Conservation (phyloP, 2,888 invertebrate genomes). For the Cristatella mucedo region DNA sequence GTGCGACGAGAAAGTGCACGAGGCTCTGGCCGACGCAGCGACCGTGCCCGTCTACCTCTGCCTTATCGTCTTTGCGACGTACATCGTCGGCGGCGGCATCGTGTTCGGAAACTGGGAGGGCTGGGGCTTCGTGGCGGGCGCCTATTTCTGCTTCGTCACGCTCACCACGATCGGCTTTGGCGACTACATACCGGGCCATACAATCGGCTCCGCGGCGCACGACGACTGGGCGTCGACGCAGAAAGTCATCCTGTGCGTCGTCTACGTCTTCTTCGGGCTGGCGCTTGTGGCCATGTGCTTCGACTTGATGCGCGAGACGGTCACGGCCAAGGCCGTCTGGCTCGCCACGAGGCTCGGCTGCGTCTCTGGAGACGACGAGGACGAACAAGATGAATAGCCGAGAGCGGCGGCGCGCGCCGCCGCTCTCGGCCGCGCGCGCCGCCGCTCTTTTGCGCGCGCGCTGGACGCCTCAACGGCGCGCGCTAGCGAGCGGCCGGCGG, state of each 20-base stretch:
- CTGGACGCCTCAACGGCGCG: no score
- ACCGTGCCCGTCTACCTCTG: constrained; percentile 7
- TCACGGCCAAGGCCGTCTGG: constrained; percentile 24
- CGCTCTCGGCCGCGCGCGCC: no score
- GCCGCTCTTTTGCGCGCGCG: no score
- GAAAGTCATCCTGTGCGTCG: constrained; percentile 25
- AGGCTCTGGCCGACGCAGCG: constrained; percentile 2
- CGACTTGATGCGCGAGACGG: constrained; percentile 38
- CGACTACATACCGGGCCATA: constrained; percentile 6
- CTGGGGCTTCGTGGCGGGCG: constrained; percentile 75
- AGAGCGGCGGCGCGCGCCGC: no score
- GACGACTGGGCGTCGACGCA: constrained; percentile 16
- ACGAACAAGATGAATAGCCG: no score
- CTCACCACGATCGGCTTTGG: constrained; percentile 7
- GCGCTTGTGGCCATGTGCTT: constrained; percentile 40
- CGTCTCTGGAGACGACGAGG: constrained; percentile 15
- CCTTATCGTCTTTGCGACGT: constrained; percentile 5
- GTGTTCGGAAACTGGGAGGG: constrained; percentile 80
- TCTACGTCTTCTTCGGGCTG: constrained; percentile 38
- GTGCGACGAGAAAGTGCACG: no score
- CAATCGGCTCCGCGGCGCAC: no score
- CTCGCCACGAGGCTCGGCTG: constrained; percentile 31
- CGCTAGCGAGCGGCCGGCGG: no score
- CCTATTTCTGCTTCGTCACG: constrained; percentile 38
- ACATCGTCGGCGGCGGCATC: constrained; percentile 56